These are phyloP conservation scores for Theropithecus gelada DNA, from an alignment of 2,113 vertebrate species.

Conservation along the genomic window DNA sequence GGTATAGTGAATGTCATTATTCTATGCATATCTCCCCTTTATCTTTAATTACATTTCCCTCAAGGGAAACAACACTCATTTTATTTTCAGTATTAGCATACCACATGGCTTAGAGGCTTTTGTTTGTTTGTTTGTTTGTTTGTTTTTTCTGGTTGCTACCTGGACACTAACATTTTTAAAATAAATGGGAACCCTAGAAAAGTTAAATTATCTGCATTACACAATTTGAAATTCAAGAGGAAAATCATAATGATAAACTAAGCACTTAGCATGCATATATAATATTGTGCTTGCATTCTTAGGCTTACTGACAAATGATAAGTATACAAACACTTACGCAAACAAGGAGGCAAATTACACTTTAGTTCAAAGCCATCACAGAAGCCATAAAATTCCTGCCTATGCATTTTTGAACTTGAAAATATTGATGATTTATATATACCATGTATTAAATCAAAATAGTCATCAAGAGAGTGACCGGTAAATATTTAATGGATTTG, in stretches of 20 bases:
- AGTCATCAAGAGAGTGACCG: constrained; percentile 58
- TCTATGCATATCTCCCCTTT: background rate
- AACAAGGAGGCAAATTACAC: constrained; percentile 3
- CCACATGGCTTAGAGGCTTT: background rate
- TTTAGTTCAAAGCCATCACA: constrained; percentile 35
- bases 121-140: background rate
- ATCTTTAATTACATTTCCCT: constrained; percentile 17
- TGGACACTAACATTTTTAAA: constrained; percentile 26
- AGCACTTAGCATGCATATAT: background rate
- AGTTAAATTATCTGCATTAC: background rate
- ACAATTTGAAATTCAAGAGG: constrained; percentile 34
- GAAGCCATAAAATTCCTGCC: constrained; percentile 48
- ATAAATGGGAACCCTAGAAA: background rate
- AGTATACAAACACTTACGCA: background rate
- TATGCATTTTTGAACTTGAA: constrained; percentile 49
- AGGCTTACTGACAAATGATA: constrained; percentile 2
- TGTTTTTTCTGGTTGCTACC: background rate
- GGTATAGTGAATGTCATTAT: background rate
- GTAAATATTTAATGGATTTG: constrained; percentile 78
- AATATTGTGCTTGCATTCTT: background rate
- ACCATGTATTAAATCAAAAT: constrained; percentile 50
- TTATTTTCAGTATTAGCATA: background rate
- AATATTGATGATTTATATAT: constrained; percentile 56
- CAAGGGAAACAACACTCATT: background rate
- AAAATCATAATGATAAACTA: constrained; percentile 48